Evolutionary conservation across 2,797 vertebrate genomes (phyloP), one percentile per base, ranked within the genome.

Genomic region (Monodelphis domestica): DNA sequence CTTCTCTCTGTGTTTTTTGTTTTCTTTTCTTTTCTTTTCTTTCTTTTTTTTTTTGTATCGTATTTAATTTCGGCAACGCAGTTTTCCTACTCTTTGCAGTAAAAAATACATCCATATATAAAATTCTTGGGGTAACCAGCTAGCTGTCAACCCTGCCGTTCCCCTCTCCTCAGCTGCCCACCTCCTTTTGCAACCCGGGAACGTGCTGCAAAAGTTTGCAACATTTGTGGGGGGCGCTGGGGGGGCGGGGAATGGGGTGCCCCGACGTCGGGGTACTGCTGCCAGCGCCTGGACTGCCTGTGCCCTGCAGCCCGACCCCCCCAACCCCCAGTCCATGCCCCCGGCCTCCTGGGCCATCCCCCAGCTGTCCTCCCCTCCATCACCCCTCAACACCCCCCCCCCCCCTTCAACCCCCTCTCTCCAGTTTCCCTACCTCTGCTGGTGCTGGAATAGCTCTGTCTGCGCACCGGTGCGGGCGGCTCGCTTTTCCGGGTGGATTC

Each of bases 401-500:
- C 95, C 96, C 95, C 96, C 94, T 95, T 92, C 93, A 95, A 51
- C 93, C 95, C 94, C 92, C 95, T 95, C 93, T 95, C 96, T 94
- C 95, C 87, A 90, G 93, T 97, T 93, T 97, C 95, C 95, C 99
- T 98, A 99, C 99, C 99, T 99, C 99, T 98, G 98, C 99, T 99
- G 98, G 98, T 98, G 98, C 99, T 98, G 92, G 99, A 99, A 95
- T 99, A 99, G 99, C 99, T 99, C 98, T 99, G 99, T 98, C 99
- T 99, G 97, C 99, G 99, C 98, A 98, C 98, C 96, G 99, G 98
- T 96, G 99, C 98, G 97, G 99, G 99, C 98, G 99, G 99, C 97
- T 99, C 99, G 98, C 99, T 98, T 99, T 99, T 99, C 98, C 99
- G 99, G 98, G 99, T 98, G 95, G 99, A 98, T 98, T 99, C 99